Evolutionary conservation across 2,888 invertebrate genomes (phyloP).

Genomic region (Apotomis turbidana): DNA sequence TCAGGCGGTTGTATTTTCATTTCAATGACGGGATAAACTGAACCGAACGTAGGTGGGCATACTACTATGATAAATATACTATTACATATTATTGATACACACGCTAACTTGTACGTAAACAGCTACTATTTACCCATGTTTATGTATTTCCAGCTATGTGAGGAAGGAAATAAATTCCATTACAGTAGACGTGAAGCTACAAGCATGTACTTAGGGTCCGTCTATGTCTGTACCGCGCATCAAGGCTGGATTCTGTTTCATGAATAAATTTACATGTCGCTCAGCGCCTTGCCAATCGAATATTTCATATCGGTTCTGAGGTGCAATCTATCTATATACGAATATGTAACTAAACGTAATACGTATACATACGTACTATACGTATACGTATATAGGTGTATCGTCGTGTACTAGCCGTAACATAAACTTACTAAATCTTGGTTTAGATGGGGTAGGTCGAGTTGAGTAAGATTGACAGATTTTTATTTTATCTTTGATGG

Average conservation of each 20-base stretch:
- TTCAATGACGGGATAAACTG: no score
- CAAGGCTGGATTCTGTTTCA: constrained; percentile 37
- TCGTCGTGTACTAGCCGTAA: no score
- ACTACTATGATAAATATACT: not conserved
- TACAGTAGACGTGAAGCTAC: constrained; percentile 1
- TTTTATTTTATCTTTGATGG: no score
- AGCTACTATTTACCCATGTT: constrained; percentile 9
- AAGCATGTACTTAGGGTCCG: constrained; percentile 4
- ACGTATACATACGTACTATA: no score
- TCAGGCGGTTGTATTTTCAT: no score
- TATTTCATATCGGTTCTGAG: constrained; percentile 32
- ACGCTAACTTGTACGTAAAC: not conserved
- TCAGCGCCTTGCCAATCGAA: constrained; percentile 36
- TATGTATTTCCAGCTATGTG: constrained; percentile 15
- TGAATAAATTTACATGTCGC: constrained; percentile 42
- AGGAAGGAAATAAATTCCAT: constrained; percentile 25
- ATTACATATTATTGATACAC: not conserved
- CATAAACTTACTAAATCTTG: no score
- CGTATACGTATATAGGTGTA: no score
- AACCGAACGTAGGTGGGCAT: no score
- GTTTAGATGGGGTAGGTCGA: no score
- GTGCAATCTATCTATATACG: no score
- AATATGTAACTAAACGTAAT: no score
- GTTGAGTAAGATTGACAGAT: no score
- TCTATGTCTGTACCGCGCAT: constrained; percentile 12